Conservation (phyloP, 2,797 vertebrate species). For the Holocentrus rufus region DNA sequence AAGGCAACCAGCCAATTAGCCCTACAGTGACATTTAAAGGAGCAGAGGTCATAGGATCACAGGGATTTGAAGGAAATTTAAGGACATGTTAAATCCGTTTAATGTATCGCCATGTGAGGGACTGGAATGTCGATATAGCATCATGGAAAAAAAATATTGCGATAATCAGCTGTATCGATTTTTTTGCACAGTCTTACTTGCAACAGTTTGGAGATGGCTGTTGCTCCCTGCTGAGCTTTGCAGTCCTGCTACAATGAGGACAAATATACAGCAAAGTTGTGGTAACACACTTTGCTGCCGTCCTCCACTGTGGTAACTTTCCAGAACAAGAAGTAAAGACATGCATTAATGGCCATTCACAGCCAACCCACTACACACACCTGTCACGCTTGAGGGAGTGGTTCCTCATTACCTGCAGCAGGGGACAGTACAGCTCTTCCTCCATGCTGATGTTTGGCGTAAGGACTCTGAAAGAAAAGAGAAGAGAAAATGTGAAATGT, state of each 20-base stretch:
- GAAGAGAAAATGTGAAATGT: not conserved
- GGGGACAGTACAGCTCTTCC: conserved; percentile 60
- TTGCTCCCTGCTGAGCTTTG: conserved; percentile 63
- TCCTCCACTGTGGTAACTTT: conserved; percentile 53
- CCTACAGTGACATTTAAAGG: no score
- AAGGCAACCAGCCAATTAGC: no score
- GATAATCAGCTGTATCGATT: no score
- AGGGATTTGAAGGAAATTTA: no score
- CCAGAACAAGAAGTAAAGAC: conserved; percentile 79
- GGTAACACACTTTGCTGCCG: conserved; percentile 76
- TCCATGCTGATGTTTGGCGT: conserved; percentile 46
- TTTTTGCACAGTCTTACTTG: no score
- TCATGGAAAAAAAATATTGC: no score
- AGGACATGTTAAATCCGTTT: no score
- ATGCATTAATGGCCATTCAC: conserved; percentile 73
- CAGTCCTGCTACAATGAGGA: conserved; percentile 69
- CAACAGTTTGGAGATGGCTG: conserved; percentile 76
- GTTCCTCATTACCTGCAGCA: conserved; percentile 70
- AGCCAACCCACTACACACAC: conserved; percentile 83
- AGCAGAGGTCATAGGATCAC: no score
- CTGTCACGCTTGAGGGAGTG: conserved; percentile 73
- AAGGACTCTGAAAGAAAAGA: conserved; percentile 34
- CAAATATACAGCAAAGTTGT: conserved; percentile 77
- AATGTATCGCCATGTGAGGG: no score
- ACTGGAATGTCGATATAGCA: no score